Evolutionary conservation across 2,888 invertebrate species (phyloP).

Genomic region (Amblyjoppa proteus): DNA sequence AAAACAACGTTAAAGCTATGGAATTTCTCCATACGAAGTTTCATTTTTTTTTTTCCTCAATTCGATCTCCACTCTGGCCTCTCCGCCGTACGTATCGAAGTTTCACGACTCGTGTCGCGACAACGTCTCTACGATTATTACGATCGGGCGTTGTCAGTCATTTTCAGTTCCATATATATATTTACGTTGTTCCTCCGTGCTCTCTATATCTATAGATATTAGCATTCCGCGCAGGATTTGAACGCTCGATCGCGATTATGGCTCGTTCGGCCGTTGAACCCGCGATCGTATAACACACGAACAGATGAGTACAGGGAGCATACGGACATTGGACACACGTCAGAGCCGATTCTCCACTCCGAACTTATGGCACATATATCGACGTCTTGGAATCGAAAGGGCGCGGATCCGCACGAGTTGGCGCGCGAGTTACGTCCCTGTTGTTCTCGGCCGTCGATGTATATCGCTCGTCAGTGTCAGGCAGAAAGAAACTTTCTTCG

Average conservation of each 20-base stretch:
- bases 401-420: not conserved
- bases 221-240: conserved; percentile 25
- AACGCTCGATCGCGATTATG: conserved; percentile 19
- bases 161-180: not conserved
- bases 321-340: not conserved
- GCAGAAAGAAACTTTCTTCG: conserved; percentile 62
- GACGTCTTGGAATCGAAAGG: not conserved
- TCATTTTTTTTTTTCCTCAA: not conserved
- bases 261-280: conserved; percentile 33
- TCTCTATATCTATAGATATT: conserved; percentile 32
- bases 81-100: not conserved
- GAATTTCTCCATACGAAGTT: not conserved
- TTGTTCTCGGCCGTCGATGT: not conserved
- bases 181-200: not conserved
- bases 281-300: not conserved
- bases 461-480: not conserved
- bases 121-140: conserved; percentile 14
- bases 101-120: not conserved
- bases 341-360: not conserved
- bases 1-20: too few species aligned
- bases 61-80: not conserved
- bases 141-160: conserved; percentile 21
- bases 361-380: not conserved
- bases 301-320: not conserved
- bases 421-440: not conserved